These are phyloP conservation scores for Zaprionus obscuricornis DNA, from an alignment of 2,888 invertebrate genomes.

Conservation along the genomic window DNA sequence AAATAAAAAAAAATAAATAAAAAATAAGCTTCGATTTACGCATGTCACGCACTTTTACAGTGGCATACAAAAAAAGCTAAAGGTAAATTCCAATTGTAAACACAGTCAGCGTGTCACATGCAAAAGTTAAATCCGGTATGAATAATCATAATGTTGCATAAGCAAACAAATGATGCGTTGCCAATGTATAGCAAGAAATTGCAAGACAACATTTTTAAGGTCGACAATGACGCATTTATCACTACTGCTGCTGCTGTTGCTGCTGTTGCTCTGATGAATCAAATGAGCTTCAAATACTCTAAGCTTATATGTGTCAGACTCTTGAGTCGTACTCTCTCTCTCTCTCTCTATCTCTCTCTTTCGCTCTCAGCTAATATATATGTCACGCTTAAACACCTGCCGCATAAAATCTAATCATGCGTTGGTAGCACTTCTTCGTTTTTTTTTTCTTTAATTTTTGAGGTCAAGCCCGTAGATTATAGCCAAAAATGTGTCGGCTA, in stretches of 20 bases:
- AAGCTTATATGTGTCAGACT: no score
- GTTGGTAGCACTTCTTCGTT: slow-evolving; percentile 14
- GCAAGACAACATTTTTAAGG: no score
- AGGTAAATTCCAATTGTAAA: slow-evolving; percentile 38
- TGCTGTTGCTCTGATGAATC: no score
- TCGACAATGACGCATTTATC: no score
- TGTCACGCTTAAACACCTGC: slow-evolving; percentile 42
- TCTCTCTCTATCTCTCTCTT: no score
- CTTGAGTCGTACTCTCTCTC: no score
- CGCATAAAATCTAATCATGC: slow-evolving; percentile 24
- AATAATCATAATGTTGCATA: slow-evolving; percentile 48
- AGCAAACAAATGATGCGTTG: slow-evolving; percentile 8
- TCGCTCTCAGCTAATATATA: no score
- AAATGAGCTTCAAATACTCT: no score
- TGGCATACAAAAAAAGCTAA: slow-evolving; percentile 16
- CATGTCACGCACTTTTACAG: slow-evolving; percentile 56
- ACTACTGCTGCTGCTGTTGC: no score
- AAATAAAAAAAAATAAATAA: slow-evolving; percentile 5
- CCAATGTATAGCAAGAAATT: no score
- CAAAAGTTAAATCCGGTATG: slow-evolving; percentile 7
- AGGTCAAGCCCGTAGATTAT: slow-evolving; percentile 58
- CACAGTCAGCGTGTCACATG: no score
- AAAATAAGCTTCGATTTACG: slow-evolving; percentile 53
- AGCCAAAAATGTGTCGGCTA: slow-evolving; percentile 7
- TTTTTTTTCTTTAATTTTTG: slow-evolving; percentile 9